These are phyloP conservation scores for Trachelipus rathkii DNA, from an alignment of 1,140 invertebrate genomes.

Conservation along the genomic window DNA sequence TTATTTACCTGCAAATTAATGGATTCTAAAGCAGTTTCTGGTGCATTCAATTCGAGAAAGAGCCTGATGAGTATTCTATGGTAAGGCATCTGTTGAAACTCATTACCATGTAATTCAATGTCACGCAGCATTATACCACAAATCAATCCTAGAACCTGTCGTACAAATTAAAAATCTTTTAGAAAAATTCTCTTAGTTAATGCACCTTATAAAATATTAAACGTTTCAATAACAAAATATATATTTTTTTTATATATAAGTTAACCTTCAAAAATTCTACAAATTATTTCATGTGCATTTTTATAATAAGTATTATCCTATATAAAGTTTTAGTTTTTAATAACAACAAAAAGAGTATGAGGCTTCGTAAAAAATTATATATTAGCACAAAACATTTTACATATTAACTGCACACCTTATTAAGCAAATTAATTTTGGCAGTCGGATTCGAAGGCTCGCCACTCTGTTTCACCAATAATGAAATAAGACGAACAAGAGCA, in stretches of 20 bases:
- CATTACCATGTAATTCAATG: conserved; percentile 74
- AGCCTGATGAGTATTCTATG: conserved; percentile 96
- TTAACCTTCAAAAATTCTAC: too few species aligned
- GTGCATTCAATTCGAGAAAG: conserved; percentile 90
- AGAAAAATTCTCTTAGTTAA: too few species aligned
- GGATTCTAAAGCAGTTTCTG: conserved; percentile 84
- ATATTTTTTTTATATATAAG: too few species aligned
- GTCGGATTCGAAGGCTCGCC: conserved; percentile 79
- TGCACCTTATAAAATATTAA: too few species aligned
- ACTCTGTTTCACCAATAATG: conserved; percentile 89
- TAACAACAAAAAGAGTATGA: too few species aligned
- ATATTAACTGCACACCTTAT: conserved; percentile 62
- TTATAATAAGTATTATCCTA: too few species aligned
- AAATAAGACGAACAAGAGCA: conserved; percentile 89
- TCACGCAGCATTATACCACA: conserved; percentile 91
- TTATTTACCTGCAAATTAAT: conserved; percentile 74
- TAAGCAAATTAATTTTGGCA: conserved; percentile 93
- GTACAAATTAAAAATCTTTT: neutral
- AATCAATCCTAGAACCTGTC: conserved; percentile 80
- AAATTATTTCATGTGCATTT: too few species aligned
- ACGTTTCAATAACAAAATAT: too few species aligned
- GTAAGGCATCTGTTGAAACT: conserved; percentile 96
- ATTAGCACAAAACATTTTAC: too few species aligned
- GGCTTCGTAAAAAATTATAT: too few species aligned
- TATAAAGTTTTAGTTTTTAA: too few species aligned